A percentile compares a stretch with the other conserved stretches of the same genome.
Evolutionary conservation across 2,113 vertebrate species (phyloP).

Genomic region (Silurus glanis): DNA sequence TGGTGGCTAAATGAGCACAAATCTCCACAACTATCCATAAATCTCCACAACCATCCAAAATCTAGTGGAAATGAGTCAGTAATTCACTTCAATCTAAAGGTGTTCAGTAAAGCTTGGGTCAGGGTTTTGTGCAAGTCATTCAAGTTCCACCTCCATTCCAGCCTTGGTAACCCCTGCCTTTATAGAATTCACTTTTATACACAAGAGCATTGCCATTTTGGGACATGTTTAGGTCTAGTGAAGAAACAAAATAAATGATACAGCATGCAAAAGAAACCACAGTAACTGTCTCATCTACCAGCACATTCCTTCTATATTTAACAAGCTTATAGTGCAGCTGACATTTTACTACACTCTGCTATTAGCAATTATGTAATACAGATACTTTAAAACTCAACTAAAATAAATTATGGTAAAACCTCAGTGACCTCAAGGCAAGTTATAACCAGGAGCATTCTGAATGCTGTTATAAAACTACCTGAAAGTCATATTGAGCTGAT

Average conservation of each 20-base stretch:
- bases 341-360: neutral
- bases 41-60: no score
- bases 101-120: neutral
- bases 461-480: slow-evolving; percentile 9
- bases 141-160: neutral
- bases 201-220: neutral
- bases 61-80: neutral
- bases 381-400: neutral
- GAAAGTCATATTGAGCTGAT: neutral
- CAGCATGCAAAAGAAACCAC: neutral
- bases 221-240: neutral
- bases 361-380: neutral
- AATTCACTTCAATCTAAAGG: neutral
- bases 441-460: slow-evolving; percentile 20
- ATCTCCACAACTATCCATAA: no score
- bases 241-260: neutral
- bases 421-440: neutral
- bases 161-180: neutral
- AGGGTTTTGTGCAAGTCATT: neutral
- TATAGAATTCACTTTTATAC: neutral
- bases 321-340: neutral
- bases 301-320: neutral
- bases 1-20: no score
- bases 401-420: slow-evolving; percentile 8
- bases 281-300: neutral